Evolutionary conservation across 2,797 vertebrate genomes (phyloP), one percentile per base, ranked within the genome.

Genomic region (Nyctibius grandis): DNA sequence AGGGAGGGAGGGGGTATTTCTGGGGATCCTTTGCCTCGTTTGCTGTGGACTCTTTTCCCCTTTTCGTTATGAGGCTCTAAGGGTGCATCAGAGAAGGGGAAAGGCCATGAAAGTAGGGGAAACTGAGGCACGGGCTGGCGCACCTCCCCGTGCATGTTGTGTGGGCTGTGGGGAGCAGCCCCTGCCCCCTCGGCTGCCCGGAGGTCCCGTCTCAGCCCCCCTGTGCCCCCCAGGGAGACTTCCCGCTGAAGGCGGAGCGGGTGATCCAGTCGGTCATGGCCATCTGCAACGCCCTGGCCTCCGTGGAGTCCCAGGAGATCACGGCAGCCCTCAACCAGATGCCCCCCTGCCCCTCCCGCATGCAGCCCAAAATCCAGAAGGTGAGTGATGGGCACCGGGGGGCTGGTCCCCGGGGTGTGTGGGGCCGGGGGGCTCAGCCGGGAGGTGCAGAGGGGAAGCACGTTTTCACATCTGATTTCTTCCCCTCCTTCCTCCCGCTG

Each of bases 201-300:
- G 5, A 54, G 63, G 10, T 92, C 64, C 61, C 28, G 7, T 25
- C 3, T 18, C 51, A 47, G 8, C 76, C 82, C 67, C 56, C 15
- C 29, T 77, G 17, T 80, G 18, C 19, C 6, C 18, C 42, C 2
- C 81, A 99, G 99, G 98, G 85, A 75, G 99, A 99, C 63, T 97
- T 99, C 70, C 97, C 97, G 0, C 96, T 98, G 89, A 98, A 98
- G 28, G 99, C 99, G 0, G 99, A 99, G 95, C 98, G 99, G 42
- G 98, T 99, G 64, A 98, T 99, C 92, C 99, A 99, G 97, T 99
- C 99, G 0, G 98, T 99, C 80, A 99, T 99, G 98, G 99, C 99
- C 47, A 98, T 99, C 92, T 99, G 99, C 97, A 99, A 97, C 10
- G 99, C 99, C 10, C 96, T 99, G 38, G 99, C 99, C 2, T 98